phyloP scores from a whole-genome alignment of 2,113 vertebrate species.

The Polyodon spathula region DNA sequence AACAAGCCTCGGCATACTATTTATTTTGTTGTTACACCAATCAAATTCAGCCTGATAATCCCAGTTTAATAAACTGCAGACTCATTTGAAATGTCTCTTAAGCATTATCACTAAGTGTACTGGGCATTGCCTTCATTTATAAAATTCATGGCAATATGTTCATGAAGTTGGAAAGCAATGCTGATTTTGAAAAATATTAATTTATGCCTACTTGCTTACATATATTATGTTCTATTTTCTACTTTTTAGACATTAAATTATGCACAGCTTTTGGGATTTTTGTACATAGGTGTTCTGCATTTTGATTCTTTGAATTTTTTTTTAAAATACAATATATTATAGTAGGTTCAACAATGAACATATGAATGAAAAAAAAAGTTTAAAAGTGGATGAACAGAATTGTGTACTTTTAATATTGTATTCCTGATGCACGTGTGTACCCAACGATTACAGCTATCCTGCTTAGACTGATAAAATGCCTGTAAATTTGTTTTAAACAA shows the following conservation, averaged over 20 bases:
- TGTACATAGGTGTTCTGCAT: too few relatives aligned
- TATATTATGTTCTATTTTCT: neutral
- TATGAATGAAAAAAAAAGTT: too few relatives aligned
- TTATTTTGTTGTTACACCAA: neutral
- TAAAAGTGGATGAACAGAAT: too few relatives aligned
- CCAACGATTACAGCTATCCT: too few relatives aligned
- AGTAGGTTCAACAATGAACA: too few relatives aligned
- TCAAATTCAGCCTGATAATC: neutral
- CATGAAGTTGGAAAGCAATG: neutral
- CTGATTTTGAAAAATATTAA: neutral
- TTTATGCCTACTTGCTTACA: neutral
- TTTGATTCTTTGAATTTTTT: too few relatives aligned
- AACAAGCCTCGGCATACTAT: neutral
- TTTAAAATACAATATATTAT: too few relatives aligned
- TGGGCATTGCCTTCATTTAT: neutral
- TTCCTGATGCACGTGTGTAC: too few relatives aligned
- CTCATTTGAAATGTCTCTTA: neutral
- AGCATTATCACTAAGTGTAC: neutral
- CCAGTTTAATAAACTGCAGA: neutral
- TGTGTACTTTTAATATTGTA: too few relatives aligned
- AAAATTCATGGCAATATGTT: neutral
- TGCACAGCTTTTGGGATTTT: neutral
- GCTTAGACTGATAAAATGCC: too few relatives aligned
- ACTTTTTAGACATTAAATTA: constrained; percentile 29
- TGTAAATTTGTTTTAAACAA: too few relatives aligned